phyloP scores from a whole-genome alignment of 2,888 invertebrate species.

The Selenia dentaria region DNA sequence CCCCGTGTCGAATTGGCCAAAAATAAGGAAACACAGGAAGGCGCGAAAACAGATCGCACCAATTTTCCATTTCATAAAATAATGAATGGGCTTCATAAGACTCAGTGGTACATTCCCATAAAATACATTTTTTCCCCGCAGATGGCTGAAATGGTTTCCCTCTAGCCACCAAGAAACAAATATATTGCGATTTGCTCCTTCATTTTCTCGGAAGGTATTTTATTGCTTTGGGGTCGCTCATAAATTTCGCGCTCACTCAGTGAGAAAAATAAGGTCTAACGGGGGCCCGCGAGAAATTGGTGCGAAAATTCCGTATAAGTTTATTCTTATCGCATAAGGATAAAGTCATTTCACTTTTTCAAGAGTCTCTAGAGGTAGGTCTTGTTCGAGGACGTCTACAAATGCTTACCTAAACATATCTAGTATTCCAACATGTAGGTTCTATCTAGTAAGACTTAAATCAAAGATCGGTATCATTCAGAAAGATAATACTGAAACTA shows the following conservation, averaged over 20 bases:
- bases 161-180: conserved; percentile 78
- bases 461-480: too few species aligned
- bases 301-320: conserved; percentile 74
- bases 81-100: conserved; percentile 57
- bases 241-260: conserved; percentile 81
- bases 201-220: conserved; percentile 83
- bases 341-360: conserved; percentile 44
- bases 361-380: conserved; percentile 18
- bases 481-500: too few species aligned
- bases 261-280: conserved; percentile 79
- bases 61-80: conserved; percentile 35
- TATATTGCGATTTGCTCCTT: conserved; percentile 83
- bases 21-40: conserved; percentile 13
- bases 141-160: conserved; percentile 72
- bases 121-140: conserved; percentile 68
- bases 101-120: conserved; percentile 53
- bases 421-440: too few species aligned
- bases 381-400: too few species aligned
- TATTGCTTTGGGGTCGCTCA: conserved; percentile 81
- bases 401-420: too few species aligned
- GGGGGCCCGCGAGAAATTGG: conserved; percentile 67
- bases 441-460: too few species aligned
- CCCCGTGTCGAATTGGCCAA: conserved; percentile 8
- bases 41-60: conserved; percentile 25
- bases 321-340: conserved; percentile 63